Evolutionary conservation across 2,888 invertebrate species (phyloP), one percentile per base, ranked within the genome.

Genomic region (Clostera curtula): DNA sequence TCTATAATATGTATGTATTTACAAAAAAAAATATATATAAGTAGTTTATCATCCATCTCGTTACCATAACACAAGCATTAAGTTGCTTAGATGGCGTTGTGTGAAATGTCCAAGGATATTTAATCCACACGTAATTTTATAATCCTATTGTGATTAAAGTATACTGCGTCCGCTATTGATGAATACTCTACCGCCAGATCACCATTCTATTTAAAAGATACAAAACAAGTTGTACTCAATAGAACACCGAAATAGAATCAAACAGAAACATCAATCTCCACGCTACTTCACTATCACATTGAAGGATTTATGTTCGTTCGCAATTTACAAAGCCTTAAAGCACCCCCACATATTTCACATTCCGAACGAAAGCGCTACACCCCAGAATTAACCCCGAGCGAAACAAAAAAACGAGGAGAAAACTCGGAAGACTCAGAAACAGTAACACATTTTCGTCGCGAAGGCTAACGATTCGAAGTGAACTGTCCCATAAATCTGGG

Each of bases 391-490:
- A 25, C 38, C 39, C 24, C 12, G 25, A 12, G 8, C 21, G 35
- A 40, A 52, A 59, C 49, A 53, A 50, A 44, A 53, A 44, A 40
- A 31, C 36, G 40, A 48, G 46, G 49, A 54, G 58, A 52, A 61
- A 55, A 55, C 39, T 47, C 54, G 56, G 62, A 73, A 71, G 72
- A 70, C 69, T 54, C 50, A 36, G 68, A 66, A 74, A 72, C 70
- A 66, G 75, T 71, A 71, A 72, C 77, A 70, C 72, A 72, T 79
- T 82, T 80, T 75, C 82, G 79, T 79, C 80, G 77, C 72, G 58
- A 42, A 70, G 71, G 71, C 82, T 82, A 82, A 83, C 82, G 80
- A 79, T 83, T 80, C 75, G 73, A 77, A 75, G 80, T 72, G 73
- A 66, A 60, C 77, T 80, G 82, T 76, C 83, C 71, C 80, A 83